Percentiles rank a stretch among this genome's conserved stretches.
Conservation (phyloP, 1,140 invertebrate species). For the Zaprionus vittiger region DNA sequence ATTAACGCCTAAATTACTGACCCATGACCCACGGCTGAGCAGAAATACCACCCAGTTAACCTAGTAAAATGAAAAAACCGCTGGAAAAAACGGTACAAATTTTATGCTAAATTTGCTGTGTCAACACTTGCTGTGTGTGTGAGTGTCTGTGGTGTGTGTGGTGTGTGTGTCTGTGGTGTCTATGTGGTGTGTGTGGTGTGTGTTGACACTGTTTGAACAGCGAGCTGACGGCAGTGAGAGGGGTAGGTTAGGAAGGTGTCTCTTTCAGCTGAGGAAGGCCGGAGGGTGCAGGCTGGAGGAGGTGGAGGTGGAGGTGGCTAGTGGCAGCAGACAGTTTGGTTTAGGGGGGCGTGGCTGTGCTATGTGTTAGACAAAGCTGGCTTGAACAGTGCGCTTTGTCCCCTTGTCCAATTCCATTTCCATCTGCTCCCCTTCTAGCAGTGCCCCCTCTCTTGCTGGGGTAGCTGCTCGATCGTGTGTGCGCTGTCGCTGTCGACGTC, state of each 20-base stretch:
- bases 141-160: conserved; percentile 20
- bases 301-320: background rate
- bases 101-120: conserved; percentile 56
- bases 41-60: conserved; percentile 26
- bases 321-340: too few species aligned
- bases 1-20: conserved; percentile 45
- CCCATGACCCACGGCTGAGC: conserved; percentile 26
- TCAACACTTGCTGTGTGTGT: conserved; percentile 52
- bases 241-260: background rate
- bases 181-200: conserved; percentile 15
- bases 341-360: background rate
- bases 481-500: background rate
- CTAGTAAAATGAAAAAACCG: conserved; percentile 4
- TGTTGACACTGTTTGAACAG: conserved; percentile 58
- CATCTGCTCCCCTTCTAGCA: background rate
- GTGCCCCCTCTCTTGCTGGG: conserved; percentile 1
- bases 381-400: background rate
- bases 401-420: background rate
- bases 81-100: conserved; percentile 40
- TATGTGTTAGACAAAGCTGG: background rate
- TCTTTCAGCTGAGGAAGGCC: background rate
- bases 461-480: background rate
- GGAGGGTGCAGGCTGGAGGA: background rate
- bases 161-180: conserved; percentile 23
- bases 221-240: background rate